Evolutionary conservation across 2,113 vertebrate species (phyloP).

Genomic region (Raja brachyura): DNA sequence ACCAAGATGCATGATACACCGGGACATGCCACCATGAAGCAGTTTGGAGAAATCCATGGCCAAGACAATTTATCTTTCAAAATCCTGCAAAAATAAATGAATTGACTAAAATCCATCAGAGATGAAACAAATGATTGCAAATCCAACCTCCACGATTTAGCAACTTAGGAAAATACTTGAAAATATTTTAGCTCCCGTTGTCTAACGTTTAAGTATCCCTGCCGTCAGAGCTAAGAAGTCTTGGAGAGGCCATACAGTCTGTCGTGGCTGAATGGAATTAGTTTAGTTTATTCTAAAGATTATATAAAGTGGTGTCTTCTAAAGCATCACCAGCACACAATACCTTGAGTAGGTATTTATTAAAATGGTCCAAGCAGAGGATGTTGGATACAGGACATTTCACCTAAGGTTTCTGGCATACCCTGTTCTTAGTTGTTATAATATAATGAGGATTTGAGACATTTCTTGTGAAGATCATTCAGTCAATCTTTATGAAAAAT

Average conservation of each 20-base stretch:
- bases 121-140: neutral
- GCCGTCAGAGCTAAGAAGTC: neutral
- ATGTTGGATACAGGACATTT: neutral
- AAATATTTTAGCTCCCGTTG: neutral
- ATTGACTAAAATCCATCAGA: neutral
- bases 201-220: neutral
- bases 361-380: neutral
- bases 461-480: neutral
- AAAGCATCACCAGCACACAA: neutral
- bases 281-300: neutral
- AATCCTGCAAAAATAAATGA: neutral
- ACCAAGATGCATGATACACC: neutral
- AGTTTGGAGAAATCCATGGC: neutral
- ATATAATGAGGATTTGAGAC: neutral
- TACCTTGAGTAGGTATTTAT: neutral
- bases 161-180: neutral
- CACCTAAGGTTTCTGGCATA: neutral
- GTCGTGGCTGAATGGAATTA: neutral
- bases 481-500: neutral
- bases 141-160: neutral
- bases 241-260: neutral
- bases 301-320: neutral
- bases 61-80: neutral
- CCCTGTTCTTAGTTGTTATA: neutral
- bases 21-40: neutral